These are phyloP conservation scores for Latrodectus geometricus DNA, from an alignment of 1,140 invertebrate species.

Conservation along the genomic window DNA sequence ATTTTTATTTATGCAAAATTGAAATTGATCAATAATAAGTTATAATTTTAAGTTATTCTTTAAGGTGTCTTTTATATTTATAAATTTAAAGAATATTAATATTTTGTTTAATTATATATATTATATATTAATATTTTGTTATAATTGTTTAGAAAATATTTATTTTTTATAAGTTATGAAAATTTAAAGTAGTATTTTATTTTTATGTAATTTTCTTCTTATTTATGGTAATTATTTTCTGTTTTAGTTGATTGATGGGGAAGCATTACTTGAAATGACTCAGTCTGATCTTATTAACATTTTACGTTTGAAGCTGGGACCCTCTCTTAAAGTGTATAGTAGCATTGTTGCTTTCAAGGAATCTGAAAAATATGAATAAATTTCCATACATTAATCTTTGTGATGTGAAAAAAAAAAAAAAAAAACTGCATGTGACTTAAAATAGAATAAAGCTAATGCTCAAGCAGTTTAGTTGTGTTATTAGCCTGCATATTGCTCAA, in stretches of 20 bases:
- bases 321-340: slow-evolving; percentile 88
- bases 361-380: slow-evolving; percentile 42
- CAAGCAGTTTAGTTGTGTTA: slow-evolving; percentile 8
- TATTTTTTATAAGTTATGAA: no score
- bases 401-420: background rate
- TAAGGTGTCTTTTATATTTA: no score
- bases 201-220: background rate
- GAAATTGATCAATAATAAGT: no score
- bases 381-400: background rate
- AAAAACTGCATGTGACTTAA: background rate
- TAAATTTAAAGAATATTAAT: no score
- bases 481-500: slow-evolving; percentile 40
- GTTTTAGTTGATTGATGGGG: slow-evolving; percentile 91
- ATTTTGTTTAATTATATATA: no score
- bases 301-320: slow-evolving; percentile 94
- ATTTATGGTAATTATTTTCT: background rate
- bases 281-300: slow-evolving; percentile 94
- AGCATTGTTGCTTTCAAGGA: slow-evolving; percentile 57
- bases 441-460: slow-evolving; percentile 1
- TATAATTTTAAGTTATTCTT: no score
- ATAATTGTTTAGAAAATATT: no score
- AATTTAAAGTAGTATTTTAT: no score
- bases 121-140: no score
- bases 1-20: no score
- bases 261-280: slow-evolving; percentile 90